Conservation (phyloP, 1,140 invertebrate genomes). For the Leptonema lineaticorne region DNA sequence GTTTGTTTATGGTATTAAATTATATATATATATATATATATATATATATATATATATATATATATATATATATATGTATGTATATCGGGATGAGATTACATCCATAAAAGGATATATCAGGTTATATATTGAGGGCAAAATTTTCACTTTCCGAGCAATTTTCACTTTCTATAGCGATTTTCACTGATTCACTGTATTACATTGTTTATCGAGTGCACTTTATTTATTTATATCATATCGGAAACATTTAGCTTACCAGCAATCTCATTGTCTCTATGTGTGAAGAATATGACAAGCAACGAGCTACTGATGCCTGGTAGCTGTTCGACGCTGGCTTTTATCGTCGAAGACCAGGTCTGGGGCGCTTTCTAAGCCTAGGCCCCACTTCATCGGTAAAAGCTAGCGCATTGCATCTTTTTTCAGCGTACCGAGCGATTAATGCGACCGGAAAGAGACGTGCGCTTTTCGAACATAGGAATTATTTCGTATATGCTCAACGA, state of each 20-base stretch:
- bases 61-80: too few species aligned
- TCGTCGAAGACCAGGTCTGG: conserved; percentile 27
- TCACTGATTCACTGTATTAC: conserved; percentile 1
- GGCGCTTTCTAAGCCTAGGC: conserved; percentile 22
- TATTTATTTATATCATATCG: too few species aligned
- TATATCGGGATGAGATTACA: too few species aligned
- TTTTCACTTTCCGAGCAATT: too few species aligned
- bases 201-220: neutral
- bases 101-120: too few species aligned
- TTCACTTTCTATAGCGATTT: neutral
- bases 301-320: conserved; percentile 38
- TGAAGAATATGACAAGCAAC: conserved; percentile 39
- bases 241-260: conserved; percentile 35
- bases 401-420: conserved; percentile 10
- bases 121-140: too few species aligned
- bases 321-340: conserved; percentile 29
- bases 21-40: too few species aligned
- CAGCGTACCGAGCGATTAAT: neutral
- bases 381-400: conserved; percentile 22
- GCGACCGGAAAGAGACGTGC: conserved; percentile 31
- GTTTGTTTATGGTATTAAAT: too few species aligned
- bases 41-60: too few species aligned
- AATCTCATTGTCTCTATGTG: conserved; percentile 40
- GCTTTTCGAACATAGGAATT: neutral
- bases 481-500: neutral